A percentile compares a stretch with the other conserved stretches of the same genome.
These are phyloP conservation scores for Corythoichthys haematopterus DNA, from an alignment of 2,113 vertebrate genomes.

Conservation along the genomic window DNA sequence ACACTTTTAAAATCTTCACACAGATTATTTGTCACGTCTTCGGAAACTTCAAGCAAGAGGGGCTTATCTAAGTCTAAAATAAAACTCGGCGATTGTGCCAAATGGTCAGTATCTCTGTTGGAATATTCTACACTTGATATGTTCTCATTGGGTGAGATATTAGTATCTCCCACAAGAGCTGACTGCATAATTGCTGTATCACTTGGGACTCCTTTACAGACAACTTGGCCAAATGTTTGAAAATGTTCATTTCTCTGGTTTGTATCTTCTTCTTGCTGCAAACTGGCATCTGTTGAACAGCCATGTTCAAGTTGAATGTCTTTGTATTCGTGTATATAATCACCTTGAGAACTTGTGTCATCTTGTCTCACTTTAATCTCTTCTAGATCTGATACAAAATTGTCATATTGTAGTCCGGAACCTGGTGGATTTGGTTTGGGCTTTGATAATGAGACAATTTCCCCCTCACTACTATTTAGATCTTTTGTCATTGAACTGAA, in stretches of 20 bases:
- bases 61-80: conserved; percentile 7
- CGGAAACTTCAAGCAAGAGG: neutral
- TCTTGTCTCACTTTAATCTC: conserved; percentile 7
- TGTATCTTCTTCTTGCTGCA: conserved; percentile 8
- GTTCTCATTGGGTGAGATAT: neutral
- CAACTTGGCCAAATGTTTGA: conserved; percentile 21
- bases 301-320: conserved; percentile 26
- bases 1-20: conserved; percentile 9
- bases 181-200: conserved; percentile 25
- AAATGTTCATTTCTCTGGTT: conserved; percentile 7
- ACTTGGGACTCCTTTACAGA: conserved; percentile 15
- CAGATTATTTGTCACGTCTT: neutral
- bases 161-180: neutral
- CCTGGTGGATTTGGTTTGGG: conserved; percentile 21
- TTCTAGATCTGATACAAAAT: conserved; percentile 11
- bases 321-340: conserved; percentile 23
- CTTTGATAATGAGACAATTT: conserved; percentile 21
- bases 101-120: conserved; percentile 13
- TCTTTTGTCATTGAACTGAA: neutral
- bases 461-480: conserved; percentile 23
- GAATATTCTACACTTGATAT: conserved; percentile 17
- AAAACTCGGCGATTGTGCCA: conserved; percentile 8
- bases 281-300: conserved; percentile 1
- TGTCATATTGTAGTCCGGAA: conserved; percentile 27
- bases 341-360: conserved; percentile 14